Percentiles rank a stretch among this genome's conserved stretches.
Conservation (phyloP, 1,140 invertebrate genomes). For the Vollenhovia emeryi region DNA sequence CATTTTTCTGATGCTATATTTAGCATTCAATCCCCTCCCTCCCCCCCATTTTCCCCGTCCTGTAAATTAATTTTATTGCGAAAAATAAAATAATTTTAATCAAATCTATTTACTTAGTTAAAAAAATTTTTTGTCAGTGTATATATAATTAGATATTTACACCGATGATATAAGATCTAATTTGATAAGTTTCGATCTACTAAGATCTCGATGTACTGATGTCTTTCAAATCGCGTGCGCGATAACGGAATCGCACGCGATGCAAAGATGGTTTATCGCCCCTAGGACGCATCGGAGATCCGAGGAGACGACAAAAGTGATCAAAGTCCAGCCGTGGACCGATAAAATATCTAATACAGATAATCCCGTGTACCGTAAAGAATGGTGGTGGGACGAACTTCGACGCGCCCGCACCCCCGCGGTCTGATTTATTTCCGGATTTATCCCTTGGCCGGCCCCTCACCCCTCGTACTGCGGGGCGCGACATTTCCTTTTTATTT, state of each 20-base stretch:
- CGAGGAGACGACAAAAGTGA: neutral
- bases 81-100: too few species aligned
- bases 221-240: neutral
- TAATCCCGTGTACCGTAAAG: conserved; percentile 32
- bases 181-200: neutral
- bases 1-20: too few species aligned
- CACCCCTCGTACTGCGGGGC: neutral
- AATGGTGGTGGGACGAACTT: conserved; percentile 20
- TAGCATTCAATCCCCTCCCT: too few species aligned
- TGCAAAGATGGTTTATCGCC: neutral
- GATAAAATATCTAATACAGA: conserved; percentile 53
- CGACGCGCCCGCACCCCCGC: neutral
- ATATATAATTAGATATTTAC: too few species aligned
- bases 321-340: conserved; percentile 9
- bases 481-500: conserved; percentile 47
- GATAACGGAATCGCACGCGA: neutral
- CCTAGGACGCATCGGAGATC: neutral
- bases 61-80: too few species aligned
- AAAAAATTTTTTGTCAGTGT: too few species aligned
- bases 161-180: neutral
- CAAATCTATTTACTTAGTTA: too few species aligned
- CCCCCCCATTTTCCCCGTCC: too few species aligned
- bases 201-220: neutral
- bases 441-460: conserved; percentile 36
- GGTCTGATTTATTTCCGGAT: conserved; percentile 65